Evolutionary conservation across 2,888 invertebrate species (phyloP), one percentile per base, ranked within the genome.

Genomic region (Mycalesis mineus): DNA sequence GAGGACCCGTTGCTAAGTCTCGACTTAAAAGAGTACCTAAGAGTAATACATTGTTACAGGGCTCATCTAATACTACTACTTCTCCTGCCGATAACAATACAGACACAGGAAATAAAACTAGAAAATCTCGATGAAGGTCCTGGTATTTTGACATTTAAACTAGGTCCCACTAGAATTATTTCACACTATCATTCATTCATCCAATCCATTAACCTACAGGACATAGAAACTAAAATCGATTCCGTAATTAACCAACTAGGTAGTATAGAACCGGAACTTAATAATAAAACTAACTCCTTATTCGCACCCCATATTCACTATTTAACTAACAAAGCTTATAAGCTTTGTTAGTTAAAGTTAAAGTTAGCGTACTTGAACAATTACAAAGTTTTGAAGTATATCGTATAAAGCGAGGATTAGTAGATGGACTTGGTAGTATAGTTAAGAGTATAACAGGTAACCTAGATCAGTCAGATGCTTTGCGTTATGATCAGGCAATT

Each of bases 31-130:
- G n/a, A n/a, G n/a, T n/a, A n/a, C n/a, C n/a, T n/a, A n/a, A n/a
- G n/a, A n/a, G n/a, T n/a, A n/a, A n/a, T n/a, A n/a, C n/a, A n/a
- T n/a, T n/a, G n/a, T n/a, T n/a, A n/a, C n/a, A n/a, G n/a, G n/a
- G n/a, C n/a, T n/a, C n/a, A n/a, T n/a, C n/a, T n/a, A n/a, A n/a
- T n/a, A n/a, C n/a, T n/a, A n/a, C n/a, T n/a, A n/a, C n/a, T n/a
- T n/a, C n/a, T n/a, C n/a, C n/a, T n/a, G n/a, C n/a, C n/a, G n/a
- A n/a, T n/a, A n/a, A n/a, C n/a, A n/a, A n/a, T n/a, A n/a, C n/a
- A n/a, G n/a, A n/a, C n/a, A n/a, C 64, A 63, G 37, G 65, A 67
- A 29, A 57, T 68, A 57, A 60, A 29, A 57, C 60, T 69, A 60
- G 64, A 66, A 11, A 60, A 54, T 37, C 37, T 68, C 8, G 57